Evolutionary conservation across 2,888 invertebrate species (phyloP), one percentile per base, ranked within the genome.

Genomic region (Drosophila atroscutellata): DNA sequence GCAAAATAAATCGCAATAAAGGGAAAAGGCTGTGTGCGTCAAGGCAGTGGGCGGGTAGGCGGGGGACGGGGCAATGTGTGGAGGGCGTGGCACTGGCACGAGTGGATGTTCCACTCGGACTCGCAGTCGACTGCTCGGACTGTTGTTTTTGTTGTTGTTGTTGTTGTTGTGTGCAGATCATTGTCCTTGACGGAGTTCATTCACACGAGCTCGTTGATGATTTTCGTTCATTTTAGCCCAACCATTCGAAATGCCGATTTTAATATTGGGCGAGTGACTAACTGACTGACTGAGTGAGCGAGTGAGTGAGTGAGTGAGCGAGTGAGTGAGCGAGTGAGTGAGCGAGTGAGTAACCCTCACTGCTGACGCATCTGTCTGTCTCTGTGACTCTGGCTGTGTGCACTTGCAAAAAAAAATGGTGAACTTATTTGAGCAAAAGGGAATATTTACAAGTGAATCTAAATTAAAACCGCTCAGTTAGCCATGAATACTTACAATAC

Each of bases 181-280:
- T 91, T 90, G 91, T 91, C 91, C 91, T 91, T 91, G 91, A 90
- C 66, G 71, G 80, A 89, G 91, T 91, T 91, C 91, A 91, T 91
- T 91, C 90, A 91, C 91, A 84, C 78, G 67, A 54, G 45, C 79
- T 85, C 77, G 83, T 72, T 83, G 77, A 80, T 84, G 77, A 89
- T 86, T 84, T 78, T 74, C 28, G 77, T 69, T 20, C 55, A 15
- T 84, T 66, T 37, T 34, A 13, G 39, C 32, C 77, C 56, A 45
- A 8, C 45, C 45, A 82, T 81, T 81, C 83, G 77, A 83, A 80
- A 86, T 85, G 86, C 80, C 80, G 82, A 90, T 90, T 90, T 88
- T 74, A 70, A 85, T 77, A 80, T 74, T 74, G 76, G 63, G 71
- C 65, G 63, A 64, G 70, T 80, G 65, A 76, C 50, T 59, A 50